Percentiles rank a stretch among this genome's conserved stretches.
phyloP scores from a whole-genome alignment of 2,113 vertebrate species.

The Mobula birostris region DNA sequence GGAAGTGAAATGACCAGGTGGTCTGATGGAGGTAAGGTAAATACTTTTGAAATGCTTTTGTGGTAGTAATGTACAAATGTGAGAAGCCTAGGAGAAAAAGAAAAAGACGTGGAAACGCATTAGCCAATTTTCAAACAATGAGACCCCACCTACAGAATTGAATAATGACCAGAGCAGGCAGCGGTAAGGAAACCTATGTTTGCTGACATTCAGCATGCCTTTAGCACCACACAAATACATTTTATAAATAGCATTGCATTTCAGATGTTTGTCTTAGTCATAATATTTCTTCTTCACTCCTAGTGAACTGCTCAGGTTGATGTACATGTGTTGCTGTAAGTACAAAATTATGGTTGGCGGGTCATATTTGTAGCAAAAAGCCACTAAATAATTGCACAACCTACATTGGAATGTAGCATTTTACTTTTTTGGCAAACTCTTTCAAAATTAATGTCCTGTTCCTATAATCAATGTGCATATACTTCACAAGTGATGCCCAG shows the following conservation, averaged over 20 bases:
- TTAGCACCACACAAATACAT: not conserved
- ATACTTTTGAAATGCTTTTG: not conserved
- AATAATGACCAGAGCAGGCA: not conserved
- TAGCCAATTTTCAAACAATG: not conserved
- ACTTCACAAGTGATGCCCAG: not conserved
- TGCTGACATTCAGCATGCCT: not conserved
- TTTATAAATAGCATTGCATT: not conserved
- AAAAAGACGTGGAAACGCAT: not conserved
- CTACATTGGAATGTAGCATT: not conserved
- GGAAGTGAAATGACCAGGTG: not conserved
- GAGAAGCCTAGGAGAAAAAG: too few species aligned
- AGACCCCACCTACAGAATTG: not conserved
- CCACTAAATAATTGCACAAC: not conserved
- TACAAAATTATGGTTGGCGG: not conserved
- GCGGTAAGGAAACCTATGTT: not conserved
- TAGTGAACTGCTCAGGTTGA: not conserved
- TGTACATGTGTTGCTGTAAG: not conserved
- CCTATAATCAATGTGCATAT: not conserved
- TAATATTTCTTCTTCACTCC: not conserved
- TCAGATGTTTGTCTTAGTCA: not conserved
- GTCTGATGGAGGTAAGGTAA: not conserved
- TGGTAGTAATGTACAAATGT: too few species aligned
- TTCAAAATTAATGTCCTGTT: not conserved
- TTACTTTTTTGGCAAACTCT: not conserved
- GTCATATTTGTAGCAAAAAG: not conserved